Percentiles rank a stretch among this genome's conserved stretches.
Evolutionary conservation across 2,113 vertebrate species (phyloP).

Genomic region (Egretta garzetta): DNA sequence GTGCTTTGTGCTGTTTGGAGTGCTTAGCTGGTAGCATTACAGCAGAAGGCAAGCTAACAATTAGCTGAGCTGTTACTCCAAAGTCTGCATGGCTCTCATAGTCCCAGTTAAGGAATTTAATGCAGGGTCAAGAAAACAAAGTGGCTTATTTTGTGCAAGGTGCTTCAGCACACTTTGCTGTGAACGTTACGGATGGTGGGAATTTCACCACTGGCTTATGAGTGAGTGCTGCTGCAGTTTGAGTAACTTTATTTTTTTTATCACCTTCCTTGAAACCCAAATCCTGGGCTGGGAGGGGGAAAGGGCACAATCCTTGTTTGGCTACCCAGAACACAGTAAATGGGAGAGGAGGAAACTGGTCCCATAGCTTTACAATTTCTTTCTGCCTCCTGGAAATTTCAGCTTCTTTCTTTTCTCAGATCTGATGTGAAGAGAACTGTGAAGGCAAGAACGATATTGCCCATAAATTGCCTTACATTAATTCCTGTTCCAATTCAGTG

Average conservation of each 20-base stretch:
- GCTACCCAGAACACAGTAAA: neutral
- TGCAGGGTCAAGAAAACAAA: neutral
- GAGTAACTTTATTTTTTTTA: neutral
- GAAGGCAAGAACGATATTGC: neutral
- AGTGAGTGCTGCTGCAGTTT: neutral
- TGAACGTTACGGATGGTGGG: neutral
- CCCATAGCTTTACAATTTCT: neutral
- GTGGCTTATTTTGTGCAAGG: neutral
- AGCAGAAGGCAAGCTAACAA: constrained; percentile 15
- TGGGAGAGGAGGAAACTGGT: neutral
- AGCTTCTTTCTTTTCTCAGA: neutral
- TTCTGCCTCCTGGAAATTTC: neutral
- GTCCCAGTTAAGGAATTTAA: neutral
- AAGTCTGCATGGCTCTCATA: neutral
- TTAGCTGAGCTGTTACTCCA: neutral
- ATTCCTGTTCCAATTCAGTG: constrained; percentile 53
- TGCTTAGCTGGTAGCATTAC: neutral
- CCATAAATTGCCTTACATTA: constrained; percentile 24
- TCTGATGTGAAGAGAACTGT: neutral
- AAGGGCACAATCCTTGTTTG: neutral
- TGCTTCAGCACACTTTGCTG: neutral
- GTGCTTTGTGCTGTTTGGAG: neutral
- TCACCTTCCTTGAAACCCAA: neutral
- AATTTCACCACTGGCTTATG: neutral
- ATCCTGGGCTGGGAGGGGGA: neutral